phyloP scores from a whole-genome alignment of 2,888 invertebrate genomes.

The Eupithecia inturbata region DNA sequence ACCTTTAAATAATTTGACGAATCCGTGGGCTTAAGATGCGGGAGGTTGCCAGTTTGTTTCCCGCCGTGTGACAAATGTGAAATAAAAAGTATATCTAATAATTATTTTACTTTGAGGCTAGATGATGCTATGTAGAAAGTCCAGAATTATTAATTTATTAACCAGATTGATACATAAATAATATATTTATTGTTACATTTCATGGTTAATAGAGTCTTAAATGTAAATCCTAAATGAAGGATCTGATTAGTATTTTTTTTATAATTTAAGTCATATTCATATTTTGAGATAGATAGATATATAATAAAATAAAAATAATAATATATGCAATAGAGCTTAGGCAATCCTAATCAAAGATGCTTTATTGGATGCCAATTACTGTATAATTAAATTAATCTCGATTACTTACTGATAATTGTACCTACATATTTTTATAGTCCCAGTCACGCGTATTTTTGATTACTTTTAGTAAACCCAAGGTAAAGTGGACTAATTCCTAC shows the following conservation, averaged over 20 bases:
- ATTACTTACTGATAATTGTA: not conserved
- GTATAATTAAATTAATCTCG: not conserved
- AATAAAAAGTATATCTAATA: too few species aligned
- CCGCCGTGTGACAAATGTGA: not conserved
- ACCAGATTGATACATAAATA: not conserved
- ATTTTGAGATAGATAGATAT: too few species aligned
- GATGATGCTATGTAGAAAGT: too few species aligned
- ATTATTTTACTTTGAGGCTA: too few species aligned
- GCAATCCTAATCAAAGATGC: not conserved
- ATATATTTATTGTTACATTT: too few species aligned
- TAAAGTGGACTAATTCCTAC: slow-evolving; percentile 2
- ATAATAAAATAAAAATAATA: too few species aligned
- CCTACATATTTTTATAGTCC: slow-evolving; percentile 15
- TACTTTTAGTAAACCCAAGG: not conserved
- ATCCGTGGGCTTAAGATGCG: not conserved
- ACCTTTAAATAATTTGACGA: too few species aligned
- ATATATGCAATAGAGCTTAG: not conserved
- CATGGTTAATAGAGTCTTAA: not conserved
- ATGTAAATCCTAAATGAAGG: not conserved
- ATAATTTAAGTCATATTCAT: not conserved
- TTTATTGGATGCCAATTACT: not conserved
- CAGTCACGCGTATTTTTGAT: slow-evolving; percentile 14
- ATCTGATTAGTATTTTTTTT: not conserved
- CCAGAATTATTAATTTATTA: not conserved
- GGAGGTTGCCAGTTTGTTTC: not conserved